These are phyloP conservation scores for Melanotaenia trifasciata DNA, from an alignment of 2,797 vertebrate genomes.

Conservation along the genomic window DNA sequence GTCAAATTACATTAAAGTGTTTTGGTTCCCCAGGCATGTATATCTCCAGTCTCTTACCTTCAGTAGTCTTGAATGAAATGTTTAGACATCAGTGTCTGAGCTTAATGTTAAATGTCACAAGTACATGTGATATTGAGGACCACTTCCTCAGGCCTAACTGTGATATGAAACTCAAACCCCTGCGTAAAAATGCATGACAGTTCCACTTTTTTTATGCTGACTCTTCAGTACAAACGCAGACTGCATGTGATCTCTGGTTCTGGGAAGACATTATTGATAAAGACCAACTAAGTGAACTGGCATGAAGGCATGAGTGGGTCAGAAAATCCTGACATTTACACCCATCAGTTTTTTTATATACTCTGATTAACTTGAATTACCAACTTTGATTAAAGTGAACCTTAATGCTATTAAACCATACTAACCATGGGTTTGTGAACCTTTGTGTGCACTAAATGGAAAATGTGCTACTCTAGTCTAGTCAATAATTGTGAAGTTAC, in stretches of 20 bases:
- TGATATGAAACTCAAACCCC: slow-evolving; percentile 71
- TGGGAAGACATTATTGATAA: slow-evolving; percentile 24
- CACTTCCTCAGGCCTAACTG: slow-evolving; percentile 66
- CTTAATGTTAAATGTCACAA: slow-evolving; percentile 54
- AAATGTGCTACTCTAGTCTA: slow-evolving; percentile 19
- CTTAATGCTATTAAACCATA: slow-evolving; percentile 9
- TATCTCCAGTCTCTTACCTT: slow-evolving; percentile 64
- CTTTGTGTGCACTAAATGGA: background rate
- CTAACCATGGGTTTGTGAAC: slow-evolving; percentile 16
- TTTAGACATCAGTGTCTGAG: slow-evolving; percentile 19
- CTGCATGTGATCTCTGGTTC: slow-evolving; percentile 71
- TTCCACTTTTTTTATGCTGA: slow-evolving; percentile 84
- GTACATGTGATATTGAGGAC: slow-evolving; percentile 56
- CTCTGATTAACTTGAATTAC: slow-evolving; percentile 6
- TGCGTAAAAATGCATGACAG: slow-evolving; percentile 39
- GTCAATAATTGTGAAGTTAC: slow-evolving; percentile 36
- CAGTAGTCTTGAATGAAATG: slow-evolving; percentile 29
- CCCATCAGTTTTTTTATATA: slow-evolving; percentile 14
- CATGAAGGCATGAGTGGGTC: slow-evolving; percentile 6
- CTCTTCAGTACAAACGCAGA: slow-evolving; percentile 52
- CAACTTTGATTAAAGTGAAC: slow-evolving; percentile 1
- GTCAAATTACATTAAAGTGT: background rate
- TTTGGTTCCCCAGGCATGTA: background rate
- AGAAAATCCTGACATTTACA: slow-evolving; percentile 1
- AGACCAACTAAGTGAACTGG: slow-evolving; percentile 23